Conservation (phyloP, 2,797 vertebrate species). For the Trachurus trachurus region DNA sequence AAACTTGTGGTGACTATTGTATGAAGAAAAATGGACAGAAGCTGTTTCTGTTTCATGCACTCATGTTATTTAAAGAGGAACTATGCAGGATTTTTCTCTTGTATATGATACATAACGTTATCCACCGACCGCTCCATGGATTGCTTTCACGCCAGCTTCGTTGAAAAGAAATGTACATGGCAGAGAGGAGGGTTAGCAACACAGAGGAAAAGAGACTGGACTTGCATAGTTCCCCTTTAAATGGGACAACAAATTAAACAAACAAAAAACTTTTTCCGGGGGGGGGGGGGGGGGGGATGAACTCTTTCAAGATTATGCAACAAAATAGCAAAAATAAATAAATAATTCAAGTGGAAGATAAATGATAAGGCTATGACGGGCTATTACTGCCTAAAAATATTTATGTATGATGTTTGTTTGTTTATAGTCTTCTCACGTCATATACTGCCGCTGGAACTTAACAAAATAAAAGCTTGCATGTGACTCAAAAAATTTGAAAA, state of each 20-base stretch:
- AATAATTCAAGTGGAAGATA: neutral
- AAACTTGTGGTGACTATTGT: neutral
- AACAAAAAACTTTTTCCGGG: too few species aligned
- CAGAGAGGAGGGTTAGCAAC: too few species aligned
- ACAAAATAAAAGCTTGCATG: conserved; percentile 35
- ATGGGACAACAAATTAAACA: too few species aligned
- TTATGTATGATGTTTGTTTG: neutral
- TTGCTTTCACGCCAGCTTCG: too few species aligned
- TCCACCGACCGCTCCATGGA: too few species aligned
- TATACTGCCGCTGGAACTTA: conserved; percentile 18
- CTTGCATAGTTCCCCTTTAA: too few species aligned
- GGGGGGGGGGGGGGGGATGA: too few species aligned
- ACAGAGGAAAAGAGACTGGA: too few species aligned
- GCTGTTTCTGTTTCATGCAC: neutral
- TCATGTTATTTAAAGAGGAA: neutral
- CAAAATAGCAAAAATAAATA: neutral
- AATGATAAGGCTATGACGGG: too few species aligned
- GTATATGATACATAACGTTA: too few species aligned
- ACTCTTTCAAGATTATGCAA: neutral
- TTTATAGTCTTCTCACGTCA: conserved; percentile 13
- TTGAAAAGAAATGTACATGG: too few species aligned
- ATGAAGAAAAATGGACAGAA: neutral
- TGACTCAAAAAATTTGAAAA: neutral
- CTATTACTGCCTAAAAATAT: neutral
- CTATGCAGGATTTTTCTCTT: too few species aligned